A percentile compares a stretch with the other conserved stretches of the same genome.
Conservation (phyloP, 2,113 vertebrate species). For the Aplodontia rufa region DNA sequence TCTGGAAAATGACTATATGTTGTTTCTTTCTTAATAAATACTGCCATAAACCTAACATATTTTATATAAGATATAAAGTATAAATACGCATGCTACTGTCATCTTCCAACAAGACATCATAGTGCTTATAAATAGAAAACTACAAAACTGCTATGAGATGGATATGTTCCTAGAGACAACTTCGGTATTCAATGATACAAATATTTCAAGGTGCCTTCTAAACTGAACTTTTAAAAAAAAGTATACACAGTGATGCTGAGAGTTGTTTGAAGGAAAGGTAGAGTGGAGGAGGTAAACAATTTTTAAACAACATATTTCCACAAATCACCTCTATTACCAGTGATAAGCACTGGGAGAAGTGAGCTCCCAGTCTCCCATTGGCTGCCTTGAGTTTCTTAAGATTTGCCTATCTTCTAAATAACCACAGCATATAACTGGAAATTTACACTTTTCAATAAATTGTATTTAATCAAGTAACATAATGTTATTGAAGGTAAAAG, state of each 20-base stretch:
- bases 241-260: rapidly evolving
- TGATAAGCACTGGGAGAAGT: neutral
- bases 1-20: neutral
- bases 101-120: neutral
- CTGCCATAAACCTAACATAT: neutral
- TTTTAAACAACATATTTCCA: conserved; percentile 16
- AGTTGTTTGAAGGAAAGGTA: neutral
- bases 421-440: neutral
- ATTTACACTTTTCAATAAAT: neutral
- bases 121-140: neutral
- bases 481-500: neutral
- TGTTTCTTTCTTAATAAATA: conserved; percentile 36
- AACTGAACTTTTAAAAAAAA: neutral
- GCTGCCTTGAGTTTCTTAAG: neutral
- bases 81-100: neutral
- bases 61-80: neutral
- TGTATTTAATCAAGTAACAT: neutral
- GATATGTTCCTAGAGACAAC: neutral
- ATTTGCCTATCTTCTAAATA: neutral
- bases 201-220: neutral
- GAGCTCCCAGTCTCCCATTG: neutral
- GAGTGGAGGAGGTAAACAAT: neutral
- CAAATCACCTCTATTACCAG: neutral
- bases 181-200: neutral
- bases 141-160: neutral